phyloP scores from a whole-genome alignment of 2,113 vertebrate genomes.

The Heptranchias perlo region DNA sequence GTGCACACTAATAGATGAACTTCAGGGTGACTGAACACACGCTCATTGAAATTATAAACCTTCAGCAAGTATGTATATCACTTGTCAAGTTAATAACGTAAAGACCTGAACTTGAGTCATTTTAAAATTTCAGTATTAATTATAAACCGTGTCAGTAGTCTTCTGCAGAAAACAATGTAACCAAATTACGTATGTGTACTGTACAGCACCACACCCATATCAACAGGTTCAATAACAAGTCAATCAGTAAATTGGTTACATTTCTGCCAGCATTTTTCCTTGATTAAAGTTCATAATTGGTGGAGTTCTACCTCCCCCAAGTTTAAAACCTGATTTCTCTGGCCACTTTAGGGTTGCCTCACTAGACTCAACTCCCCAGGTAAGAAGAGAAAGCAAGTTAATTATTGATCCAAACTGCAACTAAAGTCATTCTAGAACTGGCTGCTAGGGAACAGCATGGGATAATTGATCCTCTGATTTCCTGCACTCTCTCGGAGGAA shows the following conservation, averaged over 20 bases:
- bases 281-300: background rate
- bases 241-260: background rate
- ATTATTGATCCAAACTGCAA: background rate
- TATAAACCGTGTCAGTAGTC: background rate
- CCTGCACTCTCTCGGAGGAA: background rate
- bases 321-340: slow-evolving; percentile 6
- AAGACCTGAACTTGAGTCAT: too few species aligned
- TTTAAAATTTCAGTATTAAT: background rate
- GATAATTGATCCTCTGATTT: background rate
- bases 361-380: background rate
- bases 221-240: background rate
- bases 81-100: background rate
- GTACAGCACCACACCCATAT: background rate
- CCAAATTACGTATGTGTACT: background rate
- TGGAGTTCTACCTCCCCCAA: background rate
- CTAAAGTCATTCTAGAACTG: background rate
- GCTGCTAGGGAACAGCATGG: background rate
- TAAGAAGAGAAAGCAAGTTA: background rate
- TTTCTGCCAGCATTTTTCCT: background rate
- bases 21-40: background rate
- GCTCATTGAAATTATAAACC: background rate
- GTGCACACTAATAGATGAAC: background rate
- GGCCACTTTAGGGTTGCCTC: background rate
- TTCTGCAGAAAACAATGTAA: background rate
- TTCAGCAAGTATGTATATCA: background rate